Evolutionary conservation across 2,797 vertebrate species (phyloP), one percentile per base, ranked within the genome.

Genomic region (Gadopsis marmoratus): DNA sequence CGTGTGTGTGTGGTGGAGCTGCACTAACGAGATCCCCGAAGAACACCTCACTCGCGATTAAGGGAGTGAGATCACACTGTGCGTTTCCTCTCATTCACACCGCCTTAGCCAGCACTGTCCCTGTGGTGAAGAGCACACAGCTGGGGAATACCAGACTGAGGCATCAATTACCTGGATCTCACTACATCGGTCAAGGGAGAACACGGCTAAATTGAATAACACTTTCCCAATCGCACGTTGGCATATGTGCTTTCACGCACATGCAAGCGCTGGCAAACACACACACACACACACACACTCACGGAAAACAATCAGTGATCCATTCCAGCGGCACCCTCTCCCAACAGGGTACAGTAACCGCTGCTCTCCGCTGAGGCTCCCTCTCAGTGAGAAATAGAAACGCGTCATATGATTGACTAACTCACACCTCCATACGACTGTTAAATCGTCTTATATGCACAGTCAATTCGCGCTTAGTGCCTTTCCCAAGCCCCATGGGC

Each of bases 11-110:
- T 81, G 41, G 48, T 86, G 78, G 83, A 90, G 88, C 89, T 35
- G 74, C 82, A 81, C 90, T 93, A 94, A 94, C 88, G 71, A 94
- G 93, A 88, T 94, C 93, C 91, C 93, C 3, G 74, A 90, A 87
- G 93, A 86, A 81, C 82, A 67, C 79, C 79, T 79, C 71, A 55
- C 68, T 81, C 13, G 23, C n/a, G 70, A 84, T 71, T 84, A 64
- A 81, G 75, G 76, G 79, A 85, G 76, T 58, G 62, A 76, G 86
- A 92, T 87, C 83, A 79, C 79, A 78, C 81, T 21, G 21, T 1
- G 65, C 59, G 61, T 77, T 87, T 84, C 86, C 80, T 81, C 84
- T 90, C 83, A 83, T 91, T 93, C 86, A 79, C 88, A 83, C 76
- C 26, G 45, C 73, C 84, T 91, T 83, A 85, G 84, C 82, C 62